phyloP scores from a whole-genome alignment of 2,888 invertebrate species.

The Phasia obesa region DNA sequence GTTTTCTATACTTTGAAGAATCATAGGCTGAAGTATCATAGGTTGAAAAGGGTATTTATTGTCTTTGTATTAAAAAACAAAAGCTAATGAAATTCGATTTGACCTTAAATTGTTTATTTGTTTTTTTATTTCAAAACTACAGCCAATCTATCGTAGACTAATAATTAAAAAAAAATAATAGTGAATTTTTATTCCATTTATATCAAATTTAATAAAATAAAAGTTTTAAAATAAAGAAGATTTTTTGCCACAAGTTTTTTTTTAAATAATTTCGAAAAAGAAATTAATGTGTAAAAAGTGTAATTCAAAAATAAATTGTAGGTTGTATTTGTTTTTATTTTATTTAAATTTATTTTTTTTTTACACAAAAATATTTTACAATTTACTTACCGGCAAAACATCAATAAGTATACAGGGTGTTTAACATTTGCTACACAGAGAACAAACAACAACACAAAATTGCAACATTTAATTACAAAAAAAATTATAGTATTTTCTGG shows the following conservation, averaged over 20 bases:
- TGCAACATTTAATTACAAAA: slow-evolving; percentile 79
- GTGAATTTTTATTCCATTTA: slow-evolving; percentile 76
- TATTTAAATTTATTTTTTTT: slow-evolving; percentile 64
- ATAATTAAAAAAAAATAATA: slow-evolving; percentile 22
- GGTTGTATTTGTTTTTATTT: slow-evolving; percentile 33
- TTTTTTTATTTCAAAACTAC: not conserved
- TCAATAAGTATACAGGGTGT: slow-evolving; percentile 81
- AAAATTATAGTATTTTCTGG: slow-evolving; percentile 59
- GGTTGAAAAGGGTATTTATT: not conserved
- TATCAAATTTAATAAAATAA: slow-evolving; percentile 42
- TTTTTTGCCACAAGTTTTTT: no score
- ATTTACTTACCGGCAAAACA: slow-evolving; percentile 80
- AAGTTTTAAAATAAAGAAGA: not conserved
- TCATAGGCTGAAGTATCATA: not conserved
- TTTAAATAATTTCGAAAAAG: not conserved
- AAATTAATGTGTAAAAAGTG: slow-evolving; percentile 54
- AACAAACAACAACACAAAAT: slow-evolving; percentile 76
- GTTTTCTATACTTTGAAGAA: not conserved
- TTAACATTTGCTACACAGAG: slow-evolving; percentile 81
- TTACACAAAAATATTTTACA: slow-evolving; percentile 56
- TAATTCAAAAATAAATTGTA: slow-evolving; percentile 64
- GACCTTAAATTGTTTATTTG: slow-evolving; percentile 49
- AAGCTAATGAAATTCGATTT: slow-evolving; percentile 49
- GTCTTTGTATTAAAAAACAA: slow-evolving; percentile 14
- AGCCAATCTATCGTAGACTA: slow-evolving; percentile 41